phyloP scores from a whole-genome alignment of 2,888 invertebrate genomes.

The Chrysolina oricalcia region DNA sequence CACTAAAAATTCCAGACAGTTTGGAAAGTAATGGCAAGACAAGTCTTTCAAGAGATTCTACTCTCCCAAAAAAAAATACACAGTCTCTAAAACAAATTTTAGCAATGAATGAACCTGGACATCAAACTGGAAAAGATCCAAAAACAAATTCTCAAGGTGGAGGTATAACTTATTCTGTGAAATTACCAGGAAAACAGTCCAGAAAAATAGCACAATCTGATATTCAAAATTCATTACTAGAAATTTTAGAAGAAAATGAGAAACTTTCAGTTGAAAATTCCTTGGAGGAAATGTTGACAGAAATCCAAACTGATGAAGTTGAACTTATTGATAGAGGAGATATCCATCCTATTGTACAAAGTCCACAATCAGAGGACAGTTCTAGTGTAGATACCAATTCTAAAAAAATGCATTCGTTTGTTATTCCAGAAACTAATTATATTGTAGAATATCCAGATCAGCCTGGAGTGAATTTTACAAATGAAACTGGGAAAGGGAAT shows the following conservation, averaged over 20 bases:
- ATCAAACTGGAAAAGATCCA: constrained; percentile 19
- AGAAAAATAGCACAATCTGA: constrained; percentile 35
- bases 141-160: constrained; percentile 25
- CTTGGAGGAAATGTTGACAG: constrained; percentile 27
- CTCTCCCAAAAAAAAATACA: constrained; percentile 21
- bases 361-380: neutral
- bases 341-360: neutral
- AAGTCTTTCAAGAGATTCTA: neutral
- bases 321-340: neutral
- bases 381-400: neutral
- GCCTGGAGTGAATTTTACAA: neutral
- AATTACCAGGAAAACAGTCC: constrained; percentile 36
- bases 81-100: constrained; percentile 35
- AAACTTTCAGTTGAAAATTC: constrained; percentile 40
- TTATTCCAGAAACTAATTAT: constrained; percentile 9
- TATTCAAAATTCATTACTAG: constrained; percentile 36
- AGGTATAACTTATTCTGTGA: constrained; percentile 42
- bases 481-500: neutral
- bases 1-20: constrained; percentile 37
- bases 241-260: constrained; percentile 43
- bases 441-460: neutral
- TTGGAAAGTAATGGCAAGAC: constrained; percentile 22
- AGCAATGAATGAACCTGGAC: constrained; percentile 18
- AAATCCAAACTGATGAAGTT: constrained; percentile 19
- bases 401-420: neutral